Base-by-base conservation (phyloP, 2,888 invertebrate species). In the Melanophora roralis region DNA sequence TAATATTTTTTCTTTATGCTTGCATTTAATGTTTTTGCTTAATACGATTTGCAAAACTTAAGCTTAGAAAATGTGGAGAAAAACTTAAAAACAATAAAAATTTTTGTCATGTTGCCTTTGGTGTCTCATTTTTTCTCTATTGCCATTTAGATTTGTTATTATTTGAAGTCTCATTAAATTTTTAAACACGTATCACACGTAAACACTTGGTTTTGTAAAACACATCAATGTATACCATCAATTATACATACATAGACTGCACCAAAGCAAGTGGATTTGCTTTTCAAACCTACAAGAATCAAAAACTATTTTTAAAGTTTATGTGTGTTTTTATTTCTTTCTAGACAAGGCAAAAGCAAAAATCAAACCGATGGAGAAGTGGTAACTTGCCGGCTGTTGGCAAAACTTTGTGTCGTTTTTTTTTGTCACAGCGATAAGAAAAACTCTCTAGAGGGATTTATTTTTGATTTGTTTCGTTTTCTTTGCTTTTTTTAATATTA, bases 101-200 rank as follows among this genome's bases (percentile, higher is more conserved):
- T 38, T 45, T 45, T 11, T 43, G 43, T 32, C 27, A 32, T 32
- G 43, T 43, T 32, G 45, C 9, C 83, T 83, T 84, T 84, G 83
- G 81, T 83, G 83, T 78, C 19, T 38, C 36, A 12, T 38, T n/a
- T 51, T 51, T 59, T 38, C 38, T 40, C 9, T 75, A 19, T 73
- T 59, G 14, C 40, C 34, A 34, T 23, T 3, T 83, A 84, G 84
- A 86, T 85, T 87, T 87, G 86, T 85, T 87, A 86, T 86, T 86
- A 87, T 86, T 86, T 87, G 84, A 85, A 83, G 53, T 51, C 82
- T 87, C 87, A 87, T 87, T 87, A 87, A 86, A 86, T 83, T 87
- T 88, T 88, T 86, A 86, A 87, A 85, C 87, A 88, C 88, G 87
- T 88, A 85, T 85, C 84, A 71, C 80, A 83, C 81, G 78, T 82